Evolutionary conservation across 2,113 vertebrate species (phyloP), one percentile per base, ranked within the genome.

Genomic region (Hucho hucho): DNA sequence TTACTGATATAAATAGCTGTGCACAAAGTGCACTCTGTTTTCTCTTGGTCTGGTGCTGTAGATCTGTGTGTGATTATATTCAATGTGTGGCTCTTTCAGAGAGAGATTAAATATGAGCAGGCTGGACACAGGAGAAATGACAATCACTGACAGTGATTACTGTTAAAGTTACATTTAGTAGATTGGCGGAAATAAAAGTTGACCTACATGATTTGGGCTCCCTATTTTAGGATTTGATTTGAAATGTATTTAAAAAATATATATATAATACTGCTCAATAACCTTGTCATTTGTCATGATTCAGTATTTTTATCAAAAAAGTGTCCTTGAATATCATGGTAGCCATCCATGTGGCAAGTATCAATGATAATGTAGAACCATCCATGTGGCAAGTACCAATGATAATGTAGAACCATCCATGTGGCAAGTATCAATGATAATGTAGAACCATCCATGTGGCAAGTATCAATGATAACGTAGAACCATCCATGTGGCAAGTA

Each of bases 1-100:
- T 94, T 93, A 94, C 93, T 94, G 92, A 93, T 93, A 93, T 93
- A 94, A 93, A 94, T 94, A 93, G 93, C 91, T 90, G 91, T 88
- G 89, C 90, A 92, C 93, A 94, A 93, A 93, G 92, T 94, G 91
- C 91, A 93, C 91, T 93, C 89, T 92, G 91, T 91, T 94, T 92
- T 93, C 91, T 89, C 83, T 88, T 89, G 90, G 87, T 89, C 91
- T 90, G 90, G 90, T 89, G 88, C 87, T 83, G 89, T 88, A 86
- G 85, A 75, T 75, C 72, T 81, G 6, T 37, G 83, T 85, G 87
- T 87, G 93, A 90, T 92, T 91, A 92, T 90, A 91, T 79, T 89
- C 89, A 85, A 87, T 86, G 90, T 86, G 87, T 84, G 82, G 79
- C 84, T 89, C 89, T 87, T 92, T 92, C 88, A 89, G 87, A 87